Conservation (phyloP, 2,888 invertebrate genomes). For the Boloria selene region DNA sequence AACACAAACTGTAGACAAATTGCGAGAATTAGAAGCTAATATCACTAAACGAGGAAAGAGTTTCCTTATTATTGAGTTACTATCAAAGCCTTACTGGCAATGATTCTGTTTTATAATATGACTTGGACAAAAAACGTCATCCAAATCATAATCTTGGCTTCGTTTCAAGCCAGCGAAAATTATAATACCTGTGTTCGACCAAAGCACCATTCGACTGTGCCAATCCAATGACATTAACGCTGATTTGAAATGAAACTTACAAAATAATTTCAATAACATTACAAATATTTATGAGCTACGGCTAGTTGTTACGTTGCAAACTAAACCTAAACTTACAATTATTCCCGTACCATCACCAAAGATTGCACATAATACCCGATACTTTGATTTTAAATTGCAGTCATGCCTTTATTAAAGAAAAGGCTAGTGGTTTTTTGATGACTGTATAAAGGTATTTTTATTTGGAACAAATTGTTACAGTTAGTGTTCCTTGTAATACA, state of each 20-base stretch:
- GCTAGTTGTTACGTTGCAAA: constrained; percentile 48
- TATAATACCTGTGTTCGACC: constrained; percentile 40
- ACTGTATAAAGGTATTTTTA: constrained; percentile 79
- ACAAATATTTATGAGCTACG: constrained; percentile 56
- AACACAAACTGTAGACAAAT: constrained; percentile 64
- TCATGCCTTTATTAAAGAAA: constrained; percentile 61
- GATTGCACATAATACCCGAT: constrained; percentile 94
- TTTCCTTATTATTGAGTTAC: constrained; percentile 71
- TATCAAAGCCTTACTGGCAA: constrained; percentile 47
- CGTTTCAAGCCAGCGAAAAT: constrained; percentile 75
- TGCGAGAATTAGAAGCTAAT: constrained; percentile 80
- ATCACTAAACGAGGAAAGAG: constrained; percentile 81
- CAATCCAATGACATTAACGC: constrained; percentile 51
- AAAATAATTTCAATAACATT: constrained; percentile 50
- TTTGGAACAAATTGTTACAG: constrained; percentile 57
- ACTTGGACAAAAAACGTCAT: constrained; percentile 78
- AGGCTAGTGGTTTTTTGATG: constrained; percentile 63
- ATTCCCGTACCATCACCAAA: constrained; percentile 86
- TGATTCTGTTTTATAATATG: constrained; percentile 50
- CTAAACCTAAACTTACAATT: constrained; percentile 62
- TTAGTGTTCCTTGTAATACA: constrained; percentile 52
- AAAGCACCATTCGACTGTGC: constrained; percentile 66
- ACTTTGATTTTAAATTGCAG: constrained; percentile 83
- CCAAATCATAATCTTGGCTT: constrained; percentile 68
- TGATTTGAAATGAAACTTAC: constrained; percentile 77